Conservation (phyloP, 2,797 vertebrate genomes). For the Pogonophryne albipinna region DNA sequence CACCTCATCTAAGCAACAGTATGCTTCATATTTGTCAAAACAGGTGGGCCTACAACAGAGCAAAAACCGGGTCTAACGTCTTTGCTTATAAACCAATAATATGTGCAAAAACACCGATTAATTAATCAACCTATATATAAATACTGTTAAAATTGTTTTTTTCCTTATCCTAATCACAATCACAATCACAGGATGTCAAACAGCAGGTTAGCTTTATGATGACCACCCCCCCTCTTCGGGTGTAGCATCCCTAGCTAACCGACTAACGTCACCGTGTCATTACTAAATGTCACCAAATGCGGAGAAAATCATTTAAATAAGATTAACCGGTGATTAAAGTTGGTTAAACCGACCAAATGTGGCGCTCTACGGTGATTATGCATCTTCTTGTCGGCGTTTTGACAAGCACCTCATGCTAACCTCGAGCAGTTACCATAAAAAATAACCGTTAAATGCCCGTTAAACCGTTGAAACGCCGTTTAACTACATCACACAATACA, state of each 20-base stretch:
- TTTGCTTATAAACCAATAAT: background rate
- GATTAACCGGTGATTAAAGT: rapidly evolving
- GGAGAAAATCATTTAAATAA: rapidly evolving
- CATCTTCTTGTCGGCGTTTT: rapidly evolving
- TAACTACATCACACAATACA: rapidly evolving
- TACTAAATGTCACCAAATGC: rapidly evolving
- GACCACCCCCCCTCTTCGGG: conserved; percentile 1
- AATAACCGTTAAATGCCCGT: background rate
- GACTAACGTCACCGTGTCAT: conserved; percentile 17
- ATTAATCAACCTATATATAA: rapidly evolving
- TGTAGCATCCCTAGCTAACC: conserved; percentile 39
- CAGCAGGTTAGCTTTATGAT: background rate
- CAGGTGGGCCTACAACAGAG: conserved; percentile 74
- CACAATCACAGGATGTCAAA: background rate
- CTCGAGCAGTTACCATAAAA: background rate
- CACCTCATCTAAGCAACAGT: conserved; percentile 12
- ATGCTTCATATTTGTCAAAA: conserved; percentile 46
- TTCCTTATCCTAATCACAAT: too few relatives aligned
- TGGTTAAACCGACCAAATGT: rapidly evolving
- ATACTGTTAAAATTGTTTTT: background rate
- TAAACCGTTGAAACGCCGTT: background rate
- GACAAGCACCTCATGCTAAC: conserved; percentile 19
- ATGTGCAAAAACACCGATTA: rapidly evolving
- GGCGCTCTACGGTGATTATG: rapidly evolving
- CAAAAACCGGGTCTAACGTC: conserved; percentile 7